These are phyloP conservation scores for Thamnophis sirtalis DNA, from an alignment of 2,113 vertebrate species.

Conservation along the genomic window DNA sequence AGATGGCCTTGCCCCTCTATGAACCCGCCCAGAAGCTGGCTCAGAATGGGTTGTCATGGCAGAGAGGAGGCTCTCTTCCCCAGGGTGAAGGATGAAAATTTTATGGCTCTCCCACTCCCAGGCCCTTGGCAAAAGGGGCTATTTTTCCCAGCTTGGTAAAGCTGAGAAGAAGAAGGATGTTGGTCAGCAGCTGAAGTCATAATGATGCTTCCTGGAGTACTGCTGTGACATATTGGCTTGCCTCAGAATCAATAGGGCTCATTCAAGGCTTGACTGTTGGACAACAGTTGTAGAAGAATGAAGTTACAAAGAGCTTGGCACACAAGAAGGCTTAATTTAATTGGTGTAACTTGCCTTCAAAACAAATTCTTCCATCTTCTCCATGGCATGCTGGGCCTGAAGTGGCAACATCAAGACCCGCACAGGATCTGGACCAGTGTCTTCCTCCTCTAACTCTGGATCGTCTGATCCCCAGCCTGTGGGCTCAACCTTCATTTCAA, in stretches of 20 bases:
- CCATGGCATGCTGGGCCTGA: conserved; percentile 80
- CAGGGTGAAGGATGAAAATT: background rate
- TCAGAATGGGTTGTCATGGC: background rate
- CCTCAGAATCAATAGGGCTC: background rate
- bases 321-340: background rate
- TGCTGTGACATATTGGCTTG: conserved; percentile 1
- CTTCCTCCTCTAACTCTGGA: conserved; percentile 68
- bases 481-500: conserved; percentile 2
- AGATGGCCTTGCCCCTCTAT: background rate
- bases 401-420: conserved; percentile 70
- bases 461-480: conserved; percentile 35
- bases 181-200: conserved; percentile 1
- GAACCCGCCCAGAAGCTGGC: conserved; percentile 5
- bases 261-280: background rate
- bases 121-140: background rate
- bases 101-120: background rate
- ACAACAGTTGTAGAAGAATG: background rate
- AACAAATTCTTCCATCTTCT: conserved; percentile 82
- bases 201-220: background rate
- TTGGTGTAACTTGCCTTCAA: conserved; percentile 62
- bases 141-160: background rate
- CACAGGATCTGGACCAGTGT: conserved; percentile 55
- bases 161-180: background rate
- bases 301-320: background rate
- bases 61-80: background rate